Base-by-base conservation (phyloP, 2,888 invertebrate species). In the Hylaea fasciaria region DNA sequence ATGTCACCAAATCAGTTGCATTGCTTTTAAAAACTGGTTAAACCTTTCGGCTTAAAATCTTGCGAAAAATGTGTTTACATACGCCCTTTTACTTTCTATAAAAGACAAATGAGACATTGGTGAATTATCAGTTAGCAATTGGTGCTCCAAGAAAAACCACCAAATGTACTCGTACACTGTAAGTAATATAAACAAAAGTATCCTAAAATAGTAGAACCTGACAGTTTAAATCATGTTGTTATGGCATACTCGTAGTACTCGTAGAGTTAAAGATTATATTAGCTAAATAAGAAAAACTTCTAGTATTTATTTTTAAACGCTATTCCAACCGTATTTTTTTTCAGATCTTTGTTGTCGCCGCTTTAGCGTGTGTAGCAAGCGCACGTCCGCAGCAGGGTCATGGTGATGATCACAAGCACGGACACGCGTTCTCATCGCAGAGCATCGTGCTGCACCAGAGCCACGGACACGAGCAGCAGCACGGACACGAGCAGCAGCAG, bases 401-500 rank as follows among this genome's bases (percentile, higher is more conserved):
- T n/a, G 47, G 17, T 13, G 12, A 37, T 37, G 37, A n/a, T 1
- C 49, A 51, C 10, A 64, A 58, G 10, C 56, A 68, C 43, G 75
- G 60, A 2, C 68, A 69, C 46, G 74, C 72, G 14, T 57, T 70
- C 48, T 83, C 82, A 2, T 78, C 81, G n/a, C 81, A 82, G 56
- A 76, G 68, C 63, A 69, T 81, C 46, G 76, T 80, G 47, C 72
- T 83, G 53, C 80, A 76, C 72, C 79, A 79, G 75, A 74, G 50
- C 13, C 73, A 81, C 45, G 75, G 81, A 46, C 11, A 64, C 14
- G 41, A 66, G 74, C 43, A 37, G 37, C 48, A 56, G 43, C 45
- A 60, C 7, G 45, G 40, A 10, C 56, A 52, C 37, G 45, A 40
- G 13, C 1, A 37, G n/a, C 49, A 60, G 40, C 54, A 51, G 0